Evolutionary conservation across 2,888 invertebrate genomes (phyloP), one percentile per base, ranked within the genome.

Genomic region (Brachypalpus laphriformis): DNA sequence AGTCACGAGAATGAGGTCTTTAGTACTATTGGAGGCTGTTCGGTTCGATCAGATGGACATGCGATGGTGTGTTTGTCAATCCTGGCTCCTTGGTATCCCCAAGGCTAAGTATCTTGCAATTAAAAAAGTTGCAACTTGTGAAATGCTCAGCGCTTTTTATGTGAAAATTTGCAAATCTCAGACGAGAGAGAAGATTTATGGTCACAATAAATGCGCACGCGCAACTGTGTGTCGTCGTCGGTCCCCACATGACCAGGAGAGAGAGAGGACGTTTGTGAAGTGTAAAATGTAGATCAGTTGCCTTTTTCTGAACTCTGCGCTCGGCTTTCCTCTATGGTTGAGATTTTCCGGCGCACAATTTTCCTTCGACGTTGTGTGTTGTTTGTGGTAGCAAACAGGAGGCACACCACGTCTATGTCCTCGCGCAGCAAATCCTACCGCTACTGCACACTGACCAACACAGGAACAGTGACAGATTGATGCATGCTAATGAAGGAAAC

Each of bases 401-500:
- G 78, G 71, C 82, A 65, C 82, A 70, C 16, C 40, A 22, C 76
- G 76, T 82, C 56, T 56, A 75, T 42, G 77, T 82, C 71, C 82
- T 77, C 65, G 56, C 25, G 20, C 37, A n/a, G n/a, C 8, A 49
- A 70, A 42, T 68, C 68, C 63, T 31, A 31, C 51, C 18, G 56
- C 59, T 47, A 20, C 42, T 16, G 61, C 75, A 49, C 34, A 14
- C 56, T n/a, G 28, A 14, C n/a, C 49, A 56, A 54, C 28, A 68
- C 34, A 57, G 77, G 57, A 70, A 70, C 65, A 71, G 82, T 82
- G 82, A 78, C 78, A 74, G 82, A 83, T 78, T 68, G 82, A 78
- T 56, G 68, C 78, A 83, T 83, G 74, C 78, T 83, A 83, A 83
- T 83, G 78, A 78, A 72, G 74, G 78, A 83, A 78, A 78, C 45